Percentiles rank a stretch among this genome's conserved stretches.
These are phyloP conservation scores for Etheostoma perlongum DNA, from an alignment of 2,797 vertebrate species.

Conservation along the genomic window DNA sequence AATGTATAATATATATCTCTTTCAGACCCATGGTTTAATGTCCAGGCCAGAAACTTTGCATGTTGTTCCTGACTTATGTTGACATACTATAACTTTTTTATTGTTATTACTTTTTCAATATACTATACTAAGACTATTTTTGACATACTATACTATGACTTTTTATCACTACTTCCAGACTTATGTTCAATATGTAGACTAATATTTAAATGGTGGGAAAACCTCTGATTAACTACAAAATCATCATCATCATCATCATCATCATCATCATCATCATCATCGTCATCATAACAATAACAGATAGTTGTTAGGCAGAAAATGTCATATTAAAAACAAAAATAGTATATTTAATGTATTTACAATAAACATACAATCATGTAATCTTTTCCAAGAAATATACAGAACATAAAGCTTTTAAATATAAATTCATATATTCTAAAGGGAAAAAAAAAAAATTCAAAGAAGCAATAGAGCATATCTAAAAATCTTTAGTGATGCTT, in stretches of 20 bases:
- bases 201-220: conserved; percentile 6
- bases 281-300: too few relatives aligned
- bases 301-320: conserved; percentile 8
- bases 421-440: conserved; percentile 72
- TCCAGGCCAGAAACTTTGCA: too few relatives aligned
- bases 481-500: conserved; percentile 66
- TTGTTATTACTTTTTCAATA: too few relatives aligned
- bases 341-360: conserved; percentile 86
- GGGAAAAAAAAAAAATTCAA: conserved; percentile 49
- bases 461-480: conserved; percentile 70
- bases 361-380: conserved; percentile 85
- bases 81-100: too few relatives aligned
- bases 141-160: too few relatives aligned
- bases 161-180: too few relatives aligned
- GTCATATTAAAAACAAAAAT: conserved; percentile 81
- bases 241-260: too few relatives aligned
- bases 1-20: too few relatives aligned
- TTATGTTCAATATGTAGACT: background rate
- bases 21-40: too few relatives aligned
- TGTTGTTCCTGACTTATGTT: too few relatives aligned
- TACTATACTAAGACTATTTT: too few relatives aligned
- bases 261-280: too few relatives aligned
- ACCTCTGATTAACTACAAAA: background rate
- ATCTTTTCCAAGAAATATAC: conserved; percentile 78
- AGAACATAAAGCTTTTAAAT: conserved; percentile 80